These are phyloP conservation scores for Lophius americanus DNA, from an alignment of 2,797 vertebrate species.

Conservation along the genomic window DNA sequence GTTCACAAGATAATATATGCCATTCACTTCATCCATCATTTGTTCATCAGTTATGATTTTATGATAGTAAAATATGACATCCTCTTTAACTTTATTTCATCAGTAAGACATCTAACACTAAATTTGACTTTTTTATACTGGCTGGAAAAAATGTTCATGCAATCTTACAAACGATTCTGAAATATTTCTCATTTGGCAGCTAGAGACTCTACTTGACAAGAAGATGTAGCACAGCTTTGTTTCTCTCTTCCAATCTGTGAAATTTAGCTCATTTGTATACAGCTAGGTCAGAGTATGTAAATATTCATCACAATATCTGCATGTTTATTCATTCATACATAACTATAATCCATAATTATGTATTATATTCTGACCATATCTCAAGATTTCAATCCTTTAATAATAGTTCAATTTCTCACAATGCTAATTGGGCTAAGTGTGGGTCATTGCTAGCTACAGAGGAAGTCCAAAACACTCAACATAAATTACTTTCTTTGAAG, in stretches of 20 bases:
- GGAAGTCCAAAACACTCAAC: conserved; percentile 9
- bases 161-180: conserved; percentile 34
- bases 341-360: conserved; percentile 9
- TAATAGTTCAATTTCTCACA: conserved; percentile 15
- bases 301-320: conserved; percentile 22
- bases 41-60: too few species aligned
- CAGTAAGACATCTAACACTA: conserved; percentile 24
- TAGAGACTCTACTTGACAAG: neutral
- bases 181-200: conserved; percentile 18
- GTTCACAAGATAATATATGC: too few species aligned
- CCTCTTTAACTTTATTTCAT: neutral
- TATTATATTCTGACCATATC: conserved; percentile 2
- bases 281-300: neutral
- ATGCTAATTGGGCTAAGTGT: conserved; percentile 4
- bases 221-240: conserved; percentile 6
- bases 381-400: conserved; percentile 19
- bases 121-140: conserved; percentile 8
- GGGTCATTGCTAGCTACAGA: conserved; percentile 8
- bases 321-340: conserved; percentile 19
- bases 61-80: too few species aligned
- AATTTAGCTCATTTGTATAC: conserved; percentile 19
- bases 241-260: conserved; percentile 34
- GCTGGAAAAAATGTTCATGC: conserved; percentile 22
- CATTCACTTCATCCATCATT: too few species aligned
- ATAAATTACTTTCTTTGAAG: conserved; percentile 26